These are phyloP conservation scores for Halesus radiatus DNA, from an alignment of 1,140 invertebrate species.

Conservation along the genomic window DNA sequence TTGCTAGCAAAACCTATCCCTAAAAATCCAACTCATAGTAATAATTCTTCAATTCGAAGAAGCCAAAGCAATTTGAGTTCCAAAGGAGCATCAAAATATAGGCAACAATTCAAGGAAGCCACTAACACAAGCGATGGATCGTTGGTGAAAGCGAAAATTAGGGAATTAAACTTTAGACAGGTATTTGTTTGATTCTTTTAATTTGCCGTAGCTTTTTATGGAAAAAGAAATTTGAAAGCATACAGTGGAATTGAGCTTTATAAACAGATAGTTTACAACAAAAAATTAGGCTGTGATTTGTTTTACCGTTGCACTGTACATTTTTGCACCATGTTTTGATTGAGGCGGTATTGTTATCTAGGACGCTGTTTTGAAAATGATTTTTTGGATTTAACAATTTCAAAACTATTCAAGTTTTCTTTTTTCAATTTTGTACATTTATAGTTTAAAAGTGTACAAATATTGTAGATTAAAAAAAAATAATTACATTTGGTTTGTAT, in stretches of 20 bases:
- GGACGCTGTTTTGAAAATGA: too few species aligned
- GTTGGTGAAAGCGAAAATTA: constrained; percentile 52
- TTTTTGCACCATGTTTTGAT: constrained; percentile 6
- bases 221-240: too few species aligned
- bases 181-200: constrained; percentile 41
- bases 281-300: constrained; percentile 7
- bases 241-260: too few species aligned
- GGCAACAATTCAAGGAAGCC: constrained; percentile 34
- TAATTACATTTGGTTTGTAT: too few species aligned
- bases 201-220: neutral
- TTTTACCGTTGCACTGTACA: neutral
- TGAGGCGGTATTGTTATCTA: too few species aligned
- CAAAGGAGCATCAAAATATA: constrained; percentile 44
- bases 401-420: too few species aligned
- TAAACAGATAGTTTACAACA: neutral
- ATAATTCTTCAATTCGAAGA: constrained; percentile 40
- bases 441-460: too few species aligned
- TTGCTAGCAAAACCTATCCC: constrained; percentile 50
- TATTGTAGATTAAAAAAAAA: too few species aligned
- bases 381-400: too few species aligned
- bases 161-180: constrained; percentile 55
- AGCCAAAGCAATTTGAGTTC: constrained; percentile 54
- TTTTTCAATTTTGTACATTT: too few species aligned
- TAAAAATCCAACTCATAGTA: constrained; percentile 45
- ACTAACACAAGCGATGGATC: constrained; percentile 40